Evolutionary conservation across 2,113 vertebrate species (phyloP), one percentile per base, ranked within the genome.

Genomic region (Lycocorax pyrrhopterus): DNA sequence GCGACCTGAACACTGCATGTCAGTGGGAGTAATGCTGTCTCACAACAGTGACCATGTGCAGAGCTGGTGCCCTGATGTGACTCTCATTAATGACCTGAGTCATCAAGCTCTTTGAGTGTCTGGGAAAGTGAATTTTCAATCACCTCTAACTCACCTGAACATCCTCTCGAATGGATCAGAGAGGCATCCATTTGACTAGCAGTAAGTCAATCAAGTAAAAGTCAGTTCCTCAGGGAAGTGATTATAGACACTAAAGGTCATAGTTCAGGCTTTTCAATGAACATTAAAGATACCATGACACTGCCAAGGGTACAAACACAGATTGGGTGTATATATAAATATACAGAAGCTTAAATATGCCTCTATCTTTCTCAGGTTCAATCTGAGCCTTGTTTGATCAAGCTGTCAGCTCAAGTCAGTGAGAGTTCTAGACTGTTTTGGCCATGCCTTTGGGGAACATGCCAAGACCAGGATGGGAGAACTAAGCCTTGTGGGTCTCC

Each of bases 61-160:
- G 43, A 49, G 37, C 37, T 46, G 11, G 20, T 10, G 9, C 21
- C 47, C 66, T 58, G 58, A 44, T 0, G 0, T 44, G 46, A 49
- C 16, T 63, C 29, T 89, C 1, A 2, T 46, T 72, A 76, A 35
- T 1, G 7, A 67, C 17, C 20, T 41, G 13, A 82, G 39, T 46
- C 37, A 89, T 30, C 8, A 63, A 78, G 29, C 12, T 77, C 20
- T 60, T 75, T 25, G 30, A 68, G 8, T 0, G 0, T 32, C 78
- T 49, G 49, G 51, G 37, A 74, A 94, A 77, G 29, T 27, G 44
- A 82, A 56, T 82, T 93, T 89, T 83, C 69, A 69, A 13, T 67
- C 33, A 39, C 37, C 30, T 86, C 69, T 86, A 46, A 47, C 13
- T 90, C 25, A 35, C 27, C 20, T 44, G 44, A 64, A 39, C 15